These are phyloP conservation scores for Myrmecophaga tridactyla DNA, from an alignment of 2,113 vertebrate species.

Conservation along the genomic window DNA sequence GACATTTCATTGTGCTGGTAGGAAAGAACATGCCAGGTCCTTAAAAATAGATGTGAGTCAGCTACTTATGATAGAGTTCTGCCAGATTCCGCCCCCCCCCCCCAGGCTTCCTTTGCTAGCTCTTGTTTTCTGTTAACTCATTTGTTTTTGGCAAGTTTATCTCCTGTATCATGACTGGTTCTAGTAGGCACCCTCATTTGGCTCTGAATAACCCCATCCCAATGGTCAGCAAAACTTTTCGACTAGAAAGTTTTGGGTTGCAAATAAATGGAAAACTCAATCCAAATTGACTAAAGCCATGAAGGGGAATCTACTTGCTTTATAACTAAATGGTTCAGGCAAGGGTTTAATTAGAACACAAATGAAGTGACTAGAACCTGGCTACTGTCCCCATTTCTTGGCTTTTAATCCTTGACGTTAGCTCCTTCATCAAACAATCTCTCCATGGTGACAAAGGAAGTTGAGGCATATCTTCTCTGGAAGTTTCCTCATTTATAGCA, in stretches of 20 bases:
- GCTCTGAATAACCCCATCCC: neutral
- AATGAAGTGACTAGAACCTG: neutral
- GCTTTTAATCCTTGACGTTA: neutral
- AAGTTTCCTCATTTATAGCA: neutral
- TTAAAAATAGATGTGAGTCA: neutral
- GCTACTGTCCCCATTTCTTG: neutral
- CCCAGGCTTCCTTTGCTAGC: neutral
- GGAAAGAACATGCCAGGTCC: neutral
- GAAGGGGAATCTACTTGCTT: conserved; percentile 23
- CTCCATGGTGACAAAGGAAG: neutral
- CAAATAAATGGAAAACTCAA: conserved; percentile 32
- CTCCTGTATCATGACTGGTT: conserved; percentile 20
- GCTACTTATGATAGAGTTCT: neutral
- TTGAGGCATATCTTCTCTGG: neutral
- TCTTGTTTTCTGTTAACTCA: conserved; percentile 27
- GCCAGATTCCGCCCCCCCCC: neutral
- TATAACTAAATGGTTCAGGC: neutral
- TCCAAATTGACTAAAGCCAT: neutral
- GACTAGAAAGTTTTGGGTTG: neutral
- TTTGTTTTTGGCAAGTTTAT: conserved; percentile 31
- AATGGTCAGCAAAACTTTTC: neutral
- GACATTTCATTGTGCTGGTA: neutral
- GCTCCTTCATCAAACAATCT: neutral
- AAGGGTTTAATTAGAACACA: conserved; percentile 11
- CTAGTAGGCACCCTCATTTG: neutral